Conservation (phyloP, 1,140 invertebrate species). For the Ostrea edulis region DNA sequence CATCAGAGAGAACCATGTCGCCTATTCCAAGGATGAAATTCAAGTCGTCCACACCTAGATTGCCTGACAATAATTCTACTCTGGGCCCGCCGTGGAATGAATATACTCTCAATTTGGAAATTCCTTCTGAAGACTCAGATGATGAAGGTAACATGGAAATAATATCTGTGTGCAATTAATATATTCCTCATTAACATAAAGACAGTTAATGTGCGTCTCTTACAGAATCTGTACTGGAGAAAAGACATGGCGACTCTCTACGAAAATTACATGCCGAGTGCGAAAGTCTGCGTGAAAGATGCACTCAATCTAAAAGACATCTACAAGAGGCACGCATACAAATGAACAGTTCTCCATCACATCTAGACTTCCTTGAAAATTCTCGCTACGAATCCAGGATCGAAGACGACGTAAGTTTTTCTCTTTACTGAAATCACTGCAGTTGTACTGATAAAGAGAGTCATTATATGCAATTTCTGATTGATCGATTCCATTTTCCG, state of each 20-base stretch:
- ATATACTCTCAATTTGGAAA: neutral
- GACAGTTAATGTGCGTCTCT: neutral
- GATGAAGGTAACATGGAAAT: conserved; percentile 4
- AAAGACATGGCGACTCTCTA: neutral
- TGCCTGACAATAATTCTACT: neutral
- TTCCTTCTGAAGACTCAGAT: neutral
- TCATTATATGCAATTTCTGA: neutral
- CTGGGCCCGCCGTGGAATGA: neutral
- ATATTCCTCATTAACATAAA: neutral
- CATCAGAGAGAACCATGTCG: neutral
- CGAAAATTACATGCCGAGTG: conserved; percentile 1
- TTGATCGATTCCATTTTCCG: neutral
- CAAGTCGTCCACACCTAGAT: neutral
- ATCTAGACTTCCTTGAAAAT: neutral
- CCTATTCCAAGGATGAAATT: neutral
- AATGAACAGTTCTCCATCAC: neutral
- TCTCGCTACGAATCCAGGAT: neutral
- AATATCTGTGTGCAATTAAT: neutral
- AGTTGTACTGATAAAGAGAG: neutral
- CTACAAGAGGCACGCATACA: conserved; percentile 10
- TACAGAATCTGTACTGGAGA: neutral
- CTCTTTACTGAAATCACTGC: neutral
- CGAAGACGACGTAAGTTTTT: neutral
- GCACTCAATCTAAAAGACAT: neutral
- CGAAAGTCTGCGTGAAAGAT: neutral